phyloP scores from a whole-genome alignment of 2,888 invertebrate genomes.

The Heliconius ismenius region DNA sequence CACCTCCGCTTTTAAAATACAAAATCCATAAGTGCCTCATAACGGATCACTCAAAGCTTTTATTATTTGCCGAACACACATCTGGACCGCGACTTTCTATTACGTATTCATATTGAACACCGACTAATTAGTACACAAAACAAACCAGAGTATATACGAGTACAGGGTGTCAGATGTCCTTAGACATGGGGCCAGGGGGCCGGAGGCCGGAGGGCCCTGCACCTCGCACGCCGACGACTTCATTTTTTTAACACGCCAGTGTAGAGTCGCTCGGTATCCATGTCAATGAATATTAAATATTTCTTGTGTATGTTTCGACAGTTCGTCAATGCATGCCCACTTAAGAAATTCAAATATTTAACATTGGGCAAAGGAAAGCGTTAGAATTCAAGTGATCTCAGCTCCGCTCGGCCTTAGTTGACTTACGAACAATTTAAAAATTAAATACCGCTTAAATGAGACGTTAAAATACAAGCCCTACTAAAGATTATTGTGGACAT shows the following conservation, averaged over 20 bases:
- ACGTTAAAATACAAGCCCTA: slow-evolving; percentile 65
- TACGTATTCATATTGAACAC: slow-evolving; percentile 79
- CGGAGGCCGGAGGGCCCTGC: slow-evolving; percentile 42
- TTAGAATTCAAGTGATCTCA: slow-evolving; percentile 82
- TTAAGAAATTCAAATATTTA: slow-evolving; percentile 81
- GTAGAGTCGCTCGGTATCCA: slow-evolving; percentile 56
- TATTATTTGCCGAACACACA: slow-evolving; percentile 78
- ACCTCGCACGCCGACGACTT: slow-evolving; percentile 52
- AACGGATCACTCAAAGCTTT: slow-evolving; percentile 69
- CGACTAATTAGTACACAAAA: slow-evolving; percentile 81
- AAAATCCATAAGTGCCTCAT: slow-evolving; percentile 65
- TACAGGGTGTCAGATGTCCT: slow-evolving; percentile 61
- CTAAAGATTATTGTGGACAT: slow-evolving; percentile 59
- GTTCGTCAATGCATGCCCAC: slow-evolving; percentile 78
- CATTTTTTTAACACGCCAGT: slow-evolving; percentile 58
- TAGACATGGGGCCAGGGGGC: slow-evolving; percentile 50
- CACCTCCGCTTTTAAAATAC: slow-evolving; percentile 56
- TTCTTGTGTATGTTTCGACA: slow-evolving; percentile 70
- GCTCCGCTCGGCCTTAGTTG: slow-evolving; percentile 72
- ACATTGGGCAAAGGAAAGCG: slow-evolving; percentile 80
- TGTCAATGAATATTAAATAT: slow-evolving; percentile 77
- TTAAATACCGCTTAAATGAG: slow-evolving; percentile 77
- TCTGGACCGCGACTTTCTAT: slow-evolving; percentile 77
- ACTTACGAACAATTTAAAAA: slow-evolving; percentile 79
- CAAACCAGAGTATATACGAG: slow-evolving; percentile 70